phyloP scores from a whole-genome alignment of 2,113 vertebrate genomes.

The Brevimyrus niger region DNA sequence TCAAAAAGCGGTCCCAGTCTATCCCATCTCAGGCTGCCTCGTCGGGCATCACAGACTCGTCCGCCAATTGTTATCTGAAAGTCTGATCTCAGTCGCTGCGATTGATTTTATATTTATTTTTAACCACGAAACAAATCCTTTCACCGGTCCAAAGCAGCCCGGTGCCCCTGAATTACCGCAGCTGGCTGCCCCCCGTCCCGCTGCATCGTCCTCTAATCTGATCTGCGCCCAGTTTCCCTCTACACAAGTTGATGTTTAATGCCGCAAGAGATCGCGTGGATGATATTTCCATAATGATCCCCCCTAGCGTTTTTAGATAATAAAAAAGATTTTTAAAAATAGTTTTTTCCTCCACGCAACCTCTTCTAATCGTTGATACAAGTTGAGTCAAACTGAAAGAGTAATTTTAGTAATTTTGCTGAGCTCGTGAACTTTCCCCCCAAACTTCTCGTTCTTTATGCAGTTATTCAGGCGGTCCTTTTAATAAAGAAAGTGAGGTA shows the following conservation, averaged over 20 bases:
- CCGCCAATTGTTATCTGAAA: background rate
- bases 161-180: background rate
- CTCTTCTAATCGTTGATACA: background rate
- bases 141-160: background rate
- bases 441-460: background rate
- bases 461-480: background rate
- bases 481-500: background rate
- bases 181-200: background rate
- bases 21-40: background rate
- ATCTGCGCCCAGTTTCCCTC: background rate
- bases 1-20: background rate
- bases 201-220: background rate
- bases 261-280: constrained; percentile 14
- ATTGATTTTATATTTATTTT: background rate
- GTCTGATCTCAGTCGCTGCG: background rate
- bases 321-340: too few species aligned
- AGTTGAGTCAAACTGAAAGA: background rate
- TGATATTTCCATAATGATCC: background rate
- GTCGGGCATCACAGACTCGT: background rate
- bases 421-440: background rate
- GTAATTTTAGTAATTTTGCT: background rate
- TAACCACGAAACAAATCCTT: background rate
- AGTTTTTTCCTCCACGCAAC: background rate
- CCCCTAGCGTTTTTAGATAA: background rate
- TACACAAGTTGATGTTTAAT: constrained; percentile 12